These are phyloP conservation scores for Ganaspis sp. DNA, from an alignment of 1,140 invertebrate species.

Conservation along the genomic window DNA sequence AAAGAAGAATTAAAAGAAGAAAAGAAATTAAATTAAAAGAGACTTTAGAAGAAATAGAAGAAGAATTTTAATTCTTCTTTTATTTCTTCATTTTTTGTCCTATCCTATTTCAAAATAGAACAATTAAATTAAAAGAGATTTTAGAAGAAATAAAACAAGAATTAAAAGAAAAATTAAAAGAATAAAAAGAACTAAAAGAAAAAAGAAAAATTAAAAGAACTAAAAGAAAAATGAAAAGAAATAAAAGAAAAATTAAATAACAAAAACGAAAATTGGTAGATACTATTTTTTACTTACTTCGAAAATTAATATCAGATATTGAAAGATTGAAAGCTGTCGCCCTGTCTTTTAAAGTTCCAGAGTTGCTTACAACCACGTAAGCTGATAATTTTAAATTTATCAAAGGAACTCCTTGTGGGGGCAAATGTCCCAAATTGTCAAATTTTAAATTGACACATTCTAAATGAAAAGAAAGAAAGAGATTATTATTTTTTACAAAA, in stretches of 20 bases:
- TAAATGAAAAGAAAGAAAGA: conserved; percentile 41
- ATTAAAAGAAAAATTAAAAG: no score
- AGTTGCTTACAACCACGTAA: conserved; percentile 53
- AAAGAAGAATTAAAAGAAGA: no score
- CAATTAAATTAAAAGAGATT: no score
- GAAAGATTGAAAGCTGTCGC: conserved; percentile 70
- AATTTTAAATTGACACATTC: conserved; percentile 63
- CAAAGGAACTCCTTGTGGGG: conserved; percentile 40
- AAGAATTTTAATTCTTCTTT: no score
- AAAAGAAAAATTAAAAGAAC: no score
- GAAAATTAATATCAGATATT: conserved; percentile 59
- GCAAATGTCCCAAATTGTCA: conserved; percentile 51
- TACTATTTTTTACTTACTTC: conserved; percentile 56
- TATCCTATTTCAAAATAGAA: no score
- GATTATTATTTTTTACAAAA: background rate
- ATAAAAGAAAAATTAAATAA: conserved; percentile 32
- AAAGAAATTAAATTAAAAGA: no score
- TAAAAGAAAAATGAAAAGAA: no score
- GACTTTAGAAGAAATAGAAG: no score
- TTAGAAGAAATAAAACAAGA: no score
- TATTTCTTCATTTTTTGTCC: no score
- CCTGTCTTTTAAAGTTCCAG: conserved; percentile 41
- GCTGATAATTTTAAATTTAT: conserved; percentile 59
- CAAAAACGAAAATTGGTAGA: no score
- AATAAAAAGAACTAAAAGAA: conserved; percentile 31